A percentile compares a stretch with the other conserved stretches of the same genome.
These are phyloP conservation scores for Mustela lutreola DNA, from an alignment of 2,113 vertebrate genomes.

Conservation along the genomic window DNA sequence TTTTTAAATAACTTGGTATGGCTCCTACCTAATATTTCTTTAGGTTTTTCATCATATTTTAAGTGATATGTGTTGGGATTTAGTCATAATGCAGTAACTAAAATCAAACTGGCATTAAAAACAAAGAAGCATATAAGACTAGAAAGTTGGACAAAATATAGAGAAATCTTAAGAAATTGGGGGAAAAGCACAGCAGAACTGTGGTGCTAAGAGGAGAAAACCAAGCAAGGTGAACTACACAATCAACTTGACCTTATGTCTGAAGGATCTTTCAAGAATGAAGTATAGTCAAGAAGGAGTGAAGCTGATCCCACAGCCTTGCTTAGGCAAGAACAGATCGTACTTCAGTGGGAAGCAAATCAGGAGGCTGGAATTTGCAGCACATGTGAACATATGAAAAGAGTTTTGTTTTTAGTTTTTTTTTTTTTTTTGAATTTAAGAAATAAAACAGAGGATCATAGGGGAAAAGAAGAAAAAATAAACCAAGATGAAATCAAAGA, in stretches of 20 bases:
- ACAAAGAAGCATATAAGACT: background rate
- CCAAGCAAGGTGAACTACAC: background rate
- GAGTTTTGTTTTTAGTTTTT: background rate
- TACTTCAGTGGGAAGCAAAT: background rate
- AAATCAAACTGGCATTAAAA: background rate
- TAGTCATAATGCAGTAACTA: background rate
- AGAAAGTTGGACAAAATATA: background rate
- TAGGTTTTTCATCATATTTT: background rate
- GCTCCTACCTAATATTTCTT: background rate
- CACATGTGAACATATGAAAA: background rate
- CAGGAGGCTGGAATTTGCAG: background rate
- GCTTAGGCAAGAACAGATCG: background rate
- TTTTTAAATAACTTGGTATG: background rate
- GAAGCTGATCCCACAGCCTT: background rate
- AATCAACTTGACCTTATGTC: background rate
- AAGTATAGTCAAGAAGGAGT: accelerated
- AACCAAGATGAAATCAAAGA: background rate
- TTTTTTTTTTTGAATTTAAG: background rate
- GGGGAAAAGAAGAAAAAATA: background rate
- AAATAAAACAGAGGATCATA: background rate
- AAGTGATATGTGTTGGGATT: background rate
- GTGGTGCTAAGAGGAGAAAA: background rate
- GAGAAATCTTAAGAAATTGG: background rate
- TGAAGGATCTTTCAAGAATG: background rate
- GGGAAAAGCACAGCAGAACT: background rate